Evolutionary conservation across 1,140 invertebrate genomes (phyloP).

Genomic region (Ruditapes philippinarum): DNA sequence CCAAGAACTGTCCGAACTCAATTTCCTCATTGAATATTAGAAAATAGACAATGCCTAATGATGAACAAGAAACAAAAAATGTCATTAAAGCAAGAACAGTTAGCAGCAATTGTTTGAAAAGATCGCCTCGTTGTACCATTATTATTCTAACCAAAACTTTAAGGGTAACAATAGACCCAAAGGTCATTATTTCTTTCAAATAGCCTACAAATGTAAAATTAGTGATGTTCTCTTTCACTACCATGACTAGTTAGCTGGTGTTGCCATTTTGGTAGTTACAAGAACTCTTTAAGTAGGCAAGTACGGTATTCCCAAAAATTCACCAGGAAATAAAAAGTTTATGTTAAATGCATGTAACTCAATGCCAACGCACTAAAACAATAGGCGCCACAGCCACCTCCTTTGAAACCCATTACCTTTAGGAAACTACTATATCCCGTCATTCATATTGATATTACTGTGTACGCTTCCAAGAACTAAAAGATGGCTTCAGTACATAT

Average conservation of each 20-base stretch:
- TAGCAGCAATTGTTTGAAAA: constrained; percentile 49
- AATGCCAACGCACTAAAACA: constrained; percentile 32
- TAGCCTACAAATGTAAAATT: constrained; percentile 18
- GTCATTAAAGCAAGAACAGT: background rate
- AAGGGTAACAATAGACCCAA: constrained; percentile 11
- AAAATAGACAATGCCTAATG: constrained; percentile 40
- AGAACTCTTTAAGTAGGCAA: constrained; percentile 8
- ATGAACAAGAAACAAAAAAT: constrained; percentile 55
- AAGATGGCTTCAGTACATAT: constrained; percentile 38
- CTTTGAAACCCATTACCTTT: constrained; percentile 44
- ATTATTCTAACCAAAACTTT: constrained; percentile 7
- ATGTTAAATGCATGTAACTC: constrained; percentile 32
- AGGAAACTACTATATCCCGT: constrained; percentile 29
- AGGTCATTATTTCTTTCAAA: constrained; percentile 7
- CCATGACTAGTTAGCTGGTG: constrained; percentile 46
- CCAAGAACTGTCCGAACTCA: constrained; percentile 31
- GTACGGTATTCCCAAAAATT: constrained; percentile 49
- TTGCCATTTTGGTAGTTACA: constrained; percentile 40
- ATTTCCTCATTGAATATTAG: constrained; percentile 41
- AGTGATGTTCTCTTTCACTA: background rate
- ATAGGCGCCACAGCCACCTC: background rate
- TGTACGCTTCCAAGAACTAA: constrained; percentile 41
- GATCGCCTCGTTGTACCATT: constrained; percentile 9
- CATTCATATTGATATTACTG: constrained; percentile 50
- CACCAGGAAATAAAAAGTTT: constrained; percentile 34